Base-by-base conservation (phyloP, 1,140 invertebrate species). In the Aricia agestis region DNA sequence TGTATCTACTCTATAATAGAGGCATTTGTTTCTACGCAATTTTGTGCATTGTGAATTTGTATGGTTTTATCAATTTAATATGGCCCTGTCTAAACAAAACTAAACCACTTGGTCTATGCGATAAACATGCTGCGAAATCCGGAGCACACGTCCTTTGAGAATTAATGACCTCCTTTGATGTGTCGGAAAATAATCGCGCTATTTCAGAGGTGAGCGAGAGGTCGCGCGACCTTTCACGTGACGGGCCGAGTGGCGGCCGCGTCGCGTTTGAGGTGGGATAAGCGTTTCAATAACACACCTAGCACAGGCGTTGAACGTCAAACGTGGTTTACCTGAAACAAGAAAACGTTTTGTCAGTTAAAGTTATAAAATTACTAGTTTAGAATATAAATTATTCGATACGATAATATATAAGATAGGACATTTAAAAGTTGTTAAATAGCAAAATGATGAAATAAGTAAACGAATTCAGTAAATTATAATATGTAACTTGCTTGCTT, bases 101-200 rank as follows among this genome's bases (percentile, higher is more conserved):
- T 18, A 18, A 15, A 67, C 7, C 9, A 63, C 18, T 25, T 19
- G 18, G 59, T 19, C 59, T 69, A 65, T 66, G 69, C 67, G 77
- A 31, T 69, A 71, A 70, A 78, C 74, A 63, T 63, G 78, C 80
- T 79, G 72, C 74, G 68, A 76, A 78, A 77, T 74, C 79, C 79
- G 75, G 74, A 79, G 80, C 79, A 81, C 82, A 69, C 75, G 75
- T 78, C 77, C 71, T 75, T 74, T 73, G 79, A 85, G 82, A 84
- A 86, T 88, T 88, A 85, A 88, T 84, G 84, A 82, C 79, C 80
- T 77, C 79, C 86, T 90, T 90, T 90, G 88, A 90, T 84, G 85
- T 86, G 81, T 81, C 77, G 77, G 78, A 81, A 85, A 88, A 86
- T 87, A 83, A 82, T 82, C 78, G 76, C 80, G 82, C 76, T 86